phyloP scores from a whole-genome alignment of 1,140 invertebrate species.

The Dinoponera quadriceps region DNA sequence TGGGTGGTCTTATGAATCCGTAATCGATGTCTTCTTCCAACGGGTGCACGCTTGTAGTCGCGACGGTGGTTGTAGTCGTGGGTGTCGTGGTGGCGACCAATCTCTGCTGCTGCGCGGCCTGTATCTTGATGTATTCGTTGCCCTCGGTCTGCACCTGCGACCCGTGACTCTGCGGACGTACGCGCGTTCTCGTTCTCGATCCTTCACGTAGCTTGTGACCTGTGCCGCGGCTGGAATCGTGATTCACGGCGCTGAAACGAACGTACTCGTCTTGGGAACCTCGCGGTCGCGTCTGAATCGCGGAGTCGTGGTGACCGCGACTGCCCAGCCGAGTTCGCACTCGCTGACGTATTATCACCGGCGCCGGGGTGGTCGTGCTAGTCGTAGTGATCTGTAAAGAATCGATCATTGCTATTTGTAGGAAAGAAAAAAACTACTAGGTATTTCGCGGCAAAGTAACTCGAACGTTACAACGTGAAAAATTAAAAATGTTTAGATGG shows the following conservation, averaged over 20 bases:
- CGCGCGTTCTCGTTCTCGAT: conserved; percentile 70
- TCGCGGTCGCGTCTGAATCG: conserved; percentile 79
- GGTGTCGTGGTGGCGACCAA: conserved; percentile 46
- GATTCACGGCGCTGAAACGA: conserved; percentile 82
- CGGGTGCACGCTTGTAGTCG: conserved; percentile 47
- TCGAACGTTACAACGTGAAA: too few species aligned
- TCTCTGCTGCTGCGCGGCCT: conserved; percentile 69
- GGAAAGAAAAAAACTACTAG: too few species aligned
- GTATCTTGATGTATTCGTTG: conserved; percentile 82
- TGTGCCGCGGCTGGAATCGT: conserved; percentile 64
- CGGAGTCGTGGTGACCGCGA: conserved; percentile 77
- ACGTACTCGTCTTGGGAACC: conserved; percentile 83
- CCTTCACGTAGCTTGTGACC: conserved; percentile 53
- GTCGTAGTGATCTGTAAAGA: conserved; percentile 63
- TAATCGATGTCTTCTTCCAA: conserved; percentile 77
- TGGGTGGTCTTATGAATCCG: conserved; percentile 81
- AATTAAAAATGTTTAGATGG: too few species aligned
- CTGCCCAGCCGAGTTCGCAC: conserved; percentile 75
- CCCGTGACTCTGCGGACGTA: conserved; percentile 69
- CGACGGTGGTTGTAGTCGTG: conserved; percentile 52
- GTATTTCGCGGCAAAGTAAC: too few species aligned
- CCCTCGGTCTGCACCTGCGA: conserved; percentile 80
- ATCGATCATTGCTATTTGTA: neutral
- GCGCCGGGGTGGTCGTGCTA: conserved; percentile 75
- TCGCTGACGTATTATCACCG: conserved; percentile 79